Percentiles rank a stretch among this genome's conserved stretches.
Conservation (phyloP, 2,113 vertebrate genomes). For the Equus quagga region DNA sequence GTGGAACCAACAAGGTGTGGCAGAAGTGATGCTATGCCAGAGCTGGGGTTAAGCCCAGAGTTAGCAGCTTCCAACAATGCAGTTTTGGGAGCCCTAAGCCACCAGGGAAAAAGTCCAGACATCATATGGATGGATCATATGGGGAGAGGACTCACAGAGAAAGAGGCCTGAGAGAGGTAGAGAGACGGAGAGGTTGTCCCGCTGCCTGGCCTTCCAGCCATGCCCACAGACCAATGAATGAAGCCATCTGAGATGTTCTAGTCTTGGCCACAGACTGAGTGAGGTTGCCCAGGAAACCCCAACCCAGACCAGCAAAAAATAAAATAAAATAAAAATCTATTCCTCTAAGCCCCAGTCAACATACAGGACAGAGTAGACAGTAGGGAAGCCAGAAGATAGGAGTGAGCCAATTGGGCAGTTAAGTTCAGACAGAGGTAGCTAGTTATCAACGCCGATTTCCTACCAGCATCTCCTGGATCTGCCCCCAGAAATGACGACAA, state of each 20-base stretch:
- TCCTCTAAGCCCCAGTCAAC: neutral
- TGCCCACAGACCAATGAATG: neutral
- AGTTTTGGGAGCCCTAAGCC: neutral
- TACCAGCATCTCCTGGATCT: neutral
- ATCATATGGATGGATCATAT: neutral
- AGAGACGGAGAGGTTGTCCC: neutral
- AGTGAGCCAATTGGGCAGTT: neutral
- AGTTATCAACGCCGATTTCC: neutral
- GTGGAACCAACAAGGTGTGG: neutral
- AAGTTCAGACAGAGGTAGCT: neutral
- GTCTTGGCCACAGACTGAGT: neutral
- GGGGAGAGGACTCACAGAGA: neutral
- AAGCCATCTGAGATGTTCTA: neutral
- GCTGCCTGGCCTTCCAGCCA: neutral
- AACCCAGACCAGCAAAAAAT: neutral
- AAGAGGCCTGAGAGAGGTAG: neutral
- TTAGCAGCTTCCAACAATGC: neutral
- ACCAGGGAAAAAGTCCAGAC: neutral
- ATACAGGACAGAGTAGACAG: neutral
- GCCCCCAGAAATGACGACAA: neutral
- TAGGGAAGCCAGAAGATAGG: neutral
- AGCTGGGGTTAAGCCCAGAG: neutral
- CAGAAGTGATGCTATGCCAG: neutral
- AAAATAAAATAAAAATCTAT: neutral
- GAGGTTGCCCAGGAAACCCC: neutral